Evolutionary conservation across 1,140 invertebrate species (phyloP), one percentile per base, ranked within the genome.

Genomic region (Ylistrum balloti): DNA sequence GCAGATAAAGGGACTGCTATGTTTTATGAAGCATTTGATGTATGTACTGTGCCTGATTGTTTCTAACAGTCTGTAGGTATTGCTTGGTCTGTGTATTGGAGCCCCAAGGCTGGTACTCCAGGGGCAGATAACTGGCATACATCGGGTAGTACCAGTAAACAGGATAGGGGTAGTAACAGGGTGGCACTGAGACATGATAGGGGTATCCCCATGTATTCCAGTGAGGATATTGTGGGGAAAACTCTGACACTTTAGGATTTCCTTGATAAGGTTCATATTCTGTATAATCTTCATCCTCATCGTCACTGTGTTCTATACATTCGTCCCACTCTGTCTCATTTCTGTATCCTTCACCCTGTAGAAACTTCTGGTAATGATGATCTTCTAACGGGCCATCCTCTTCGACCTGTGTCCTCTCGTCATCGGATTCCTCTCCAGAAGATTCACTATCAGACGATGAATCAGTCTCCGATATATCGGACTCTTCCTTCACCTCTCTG

Each of bases 331-430:
- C 56, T 28, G 56, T 74, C 56, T 74, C 22, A 28, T 74, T 74
- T 74, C 56, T 74, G n/a, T 74, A 74, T n/a, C 22, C 56, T 74
- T 74, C 17, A 9, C 28, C 56, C 20, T 74, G 22, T 74, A 74
- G 56, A 28, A 28, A 74, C n/a, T 74, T n/a, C 56, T 74, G 5
- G 56, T 74, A 74, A 45, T 17, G 17, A 74, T 74, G 22, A 1
- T 74, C 56, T n/a, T 74, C 56, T 74, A 74, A 22, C 22, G 22
- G 22, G 22, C 17, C 56, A 28, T 74, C 56, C 56, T 74, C 56
- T n/a, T 74, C 56, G 5, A 74, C 56, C 56, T 74, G 56, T 74
- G 56, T 74, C 56, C 56, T n/a, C 56, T 74, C 56, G n/a, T 74
- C 56, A 11, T 74, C 56, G 0, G 56, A 74, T n/a, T 74, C 56